Evolutionary conservation across 2,888 invertebrate species (phyloP).

Genomic region (Caenorhabditis drosophilae): DNA sequence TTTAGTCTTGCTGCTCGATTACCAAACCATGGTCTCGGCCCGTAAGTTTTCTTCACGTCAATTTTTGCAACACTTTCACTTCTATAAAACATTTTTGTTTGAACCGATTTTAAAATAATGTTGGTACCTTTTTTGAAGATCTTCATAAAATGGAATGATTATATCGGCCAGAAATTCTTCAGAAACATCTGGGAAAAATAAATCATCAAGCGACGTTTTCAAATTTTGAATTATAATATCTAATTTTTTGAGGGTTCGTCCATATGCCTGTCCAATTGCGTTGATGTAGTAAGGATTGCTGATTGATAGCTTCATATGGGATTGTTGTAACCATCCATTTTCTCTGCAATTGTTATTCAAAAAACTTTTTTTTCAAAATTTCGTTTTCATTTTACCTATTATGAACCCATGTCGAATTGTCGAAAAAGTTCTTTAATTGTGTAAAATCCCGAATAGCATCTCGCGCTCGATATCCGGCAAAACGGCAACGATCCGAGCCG

Average conservation of each 20-base stretch:
- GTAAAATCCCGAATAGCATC: slow-evolving; percentile 42
- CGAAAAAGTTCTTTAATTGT: slow-evolving; percentile 42
- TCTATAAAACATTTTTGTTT: slow-evolving; percentile 10
- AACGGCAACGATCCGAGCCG: slow-evolving; percentile 48
- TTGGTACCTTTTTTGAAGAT: slow-evolving; percentile 29
- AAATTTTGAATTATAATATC: slow-evolving; percentile 22
- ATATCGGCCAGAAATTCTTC: slow-evolving; percentile 40
- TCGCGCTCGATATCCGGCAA: slow-evolving; percentile 49
- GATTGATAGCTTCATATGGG: slow-evolving; percentile 36
- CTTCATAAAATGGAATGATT: slow-evolving; percentile 37
- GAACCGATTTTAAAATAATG: neutral
- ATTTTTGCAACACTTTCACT: slow-evolving; percentile 25
- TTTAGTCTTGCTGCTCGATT: slow-evolving; percentile 3
- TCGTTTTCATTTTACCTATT: slow-evolving; percentile 41
- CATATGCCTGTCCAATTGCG: slow-evolving; percentile 39
- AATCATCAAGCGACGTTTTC: slow-evolving; percentile 30
- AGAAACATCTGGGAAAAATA: slow-evolving; percentile 38
- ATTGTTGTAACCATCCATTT: slow-evolving; percentile 44
- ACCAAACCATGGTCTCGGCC: slow-evolving; percentile 44
- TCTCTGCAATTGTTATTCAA: slow-evolving; percentile 31
- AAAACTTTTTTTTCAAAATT: too few species aligned
- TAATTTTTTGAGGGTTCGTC: slow-evolving; percentile 37
- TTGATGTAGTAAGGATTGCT: slow-evolving; percentile 45
- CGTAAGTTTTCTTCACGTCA: slow-evolving; percentile 25
- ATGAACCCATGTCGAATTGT: slow-evolving; percentile 53